Evolutionary conservation across 2,888 invertebrate genomes (phyloP).

Genomic region (Holacanthella duospinosa): DNA sequence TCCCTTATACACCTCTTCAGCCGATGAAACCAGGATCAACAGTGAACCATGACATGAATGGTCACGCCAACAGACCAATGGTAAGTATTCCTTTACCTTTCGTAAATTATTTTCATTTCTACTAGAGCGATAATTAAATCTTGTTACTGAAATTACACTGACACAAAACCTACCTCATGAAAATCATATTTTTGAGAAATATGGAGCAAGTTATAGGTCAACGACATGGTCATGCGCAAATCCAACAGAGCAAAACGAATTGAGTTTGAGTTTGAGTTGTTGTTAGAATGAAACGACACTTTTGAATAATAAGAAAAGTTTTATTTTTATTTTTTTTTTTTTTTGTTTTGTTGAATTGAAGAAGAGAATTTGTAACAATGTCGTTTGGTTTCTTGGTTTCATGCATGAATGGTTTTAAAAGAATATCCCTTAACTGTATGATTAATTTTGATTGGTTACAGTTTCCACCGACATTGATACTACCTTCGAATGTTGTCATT

Average conservation of each 20-base stretch:
- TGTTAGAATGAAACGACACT: no score
- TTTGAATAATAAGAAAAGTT: background rate
- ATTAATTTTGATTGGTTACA: slow-evolving; percentile 5
- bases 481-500: slow-evolving; percentile 31
- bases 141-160: no score
- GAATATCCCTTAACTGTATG: no score
- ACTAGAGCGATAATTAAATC: no score
- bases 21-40: background rate
- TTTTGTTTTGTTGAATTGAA: background rate
- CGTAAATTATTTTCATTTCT: no score
- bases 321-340: background rate
- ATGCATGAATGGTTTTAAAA: no score
- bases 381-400: no score
- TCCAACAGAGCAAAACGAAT: background rate
- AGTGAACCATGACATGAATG: background rate
- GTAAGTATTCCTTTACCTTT: background rate
- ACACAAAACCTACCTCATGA: no score
- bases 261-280: no score
- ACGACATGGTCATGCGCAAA: background rate
- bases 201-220: background rate
- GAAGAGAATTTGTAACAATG: no score
- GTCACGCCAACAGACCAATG: background rate
- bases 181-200: no score
- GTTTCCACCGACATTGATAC: slow-evolving; percentile 29
- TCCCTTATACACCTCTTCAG: background rate